phyloP scores from a whole-genome alignment of 2,113 vertebrate genomes.

The Mus spicilegus region DNA sequence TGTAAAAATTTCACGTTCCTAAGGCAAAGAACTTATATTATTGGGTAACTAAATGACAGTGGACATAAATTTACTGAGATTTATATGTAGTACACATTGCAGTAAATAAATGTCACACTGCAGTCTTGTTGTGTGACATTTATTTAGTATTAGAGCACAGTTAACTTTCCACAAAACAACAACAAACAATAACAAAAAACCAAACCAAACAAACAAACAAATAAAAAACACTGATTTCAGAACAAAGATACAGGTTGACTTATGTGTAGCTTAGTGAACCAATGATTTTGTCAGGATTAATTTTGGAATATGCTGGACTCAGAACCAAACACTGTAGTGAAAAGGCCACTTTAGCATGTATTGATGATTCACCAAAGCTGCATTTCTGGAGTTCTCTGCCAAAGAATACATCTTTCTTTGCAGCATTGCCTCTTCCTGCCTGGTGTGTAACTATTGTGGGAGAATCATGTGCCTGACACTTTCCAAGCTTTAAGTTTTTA shows the following conservation, averaged over 20 bases:
- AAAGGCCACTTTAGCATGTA: not conserved
- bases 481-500: not conserved
- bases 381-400: not conserved
- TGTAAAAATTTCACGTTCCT: not conserved
- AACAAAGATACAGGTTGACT: not conserved
- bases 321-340: not conserved
- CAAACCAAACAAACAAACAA: too few relatives aligned
- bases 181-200: too few relatives aligned
- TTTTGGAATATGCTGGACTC: not conserved
- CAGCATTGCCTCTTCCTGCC: too few relatives aligned
- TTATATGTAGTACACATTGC: not conserved
- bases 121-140: not conserved
- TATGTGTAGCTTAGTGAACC: not conserved
- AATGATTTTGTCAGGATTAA: not conserved
- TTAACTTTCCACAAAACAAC: not conserved
- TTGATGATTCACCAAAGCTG: not conserved
- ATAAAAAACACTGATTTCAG: too few relatives aligned
- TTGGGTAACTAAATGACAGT: not conserved
- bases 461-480: accelerated
- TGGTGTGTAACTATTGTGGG: not conserved
- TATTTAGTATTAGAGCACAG: not conserved
- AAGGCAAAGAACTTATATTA: not conserved
- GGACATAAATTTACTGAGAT: not conserved
- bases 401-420: too few relatives aligned
- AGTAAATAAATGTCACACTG: not conserved